Evolutionary conservation across 35 echinoderm and acorn worm genomes (phyloP).

Genomic region (Apostichopus parvimensis): DNA sequence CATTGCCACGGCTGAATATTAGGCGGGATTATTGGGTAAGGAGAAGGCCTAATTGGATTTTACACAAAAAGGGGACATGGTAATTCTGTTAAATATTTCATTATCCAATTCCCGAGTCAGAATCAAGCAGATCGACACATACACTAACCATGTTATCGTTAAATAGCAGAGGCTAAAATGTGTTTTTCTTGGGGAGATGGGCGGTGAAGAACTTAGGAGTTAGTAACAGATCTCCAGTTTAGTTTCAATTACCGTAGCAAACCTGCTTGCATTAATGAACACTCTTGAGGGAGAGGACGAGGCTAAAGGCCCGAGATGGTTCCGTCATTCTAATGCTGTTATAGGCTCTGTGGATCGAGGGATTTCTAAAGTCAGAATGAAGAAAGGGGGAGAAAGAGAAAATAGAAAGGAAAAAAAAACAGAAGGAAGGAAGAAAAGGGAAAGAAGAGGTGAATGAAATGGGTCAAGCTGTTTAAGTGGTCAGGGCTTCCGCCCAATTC

Average conservation of each 20-base stretch:
- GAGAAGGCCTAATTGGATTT: constrained; percentile 54
- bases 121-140: constrained; percentile 16
- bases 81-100: constrained; percentile 61
- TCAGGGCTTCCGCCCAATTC: too few species aligned
- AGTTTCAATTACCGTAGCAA: constrained; percentile 50
- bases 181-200: constrained; percentile 54
- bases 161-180: constrained; percentile 54
- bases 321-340: background rate
- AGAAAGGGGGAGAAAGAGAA: background rate
- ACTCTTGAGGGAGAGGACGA: constrained; percentile 30
- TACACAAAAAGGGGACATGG: constrained; percentile 50
- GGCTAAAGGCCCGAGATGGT: background rate
- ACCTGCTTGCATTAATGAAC: constrained; percentile 58
- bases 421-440: too few species aligned
- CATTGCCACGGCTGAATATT: constrained; percentile 41
- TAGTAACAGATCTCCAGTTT: constrained; percentile 46
- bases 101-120: constrained; percentile 52
- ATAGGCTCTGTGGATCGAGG: background rate
- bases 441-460: too few species aligned
- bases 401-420: too few species aligned
- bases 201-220: constrained; percentile 48
- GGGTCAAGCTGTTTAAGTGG: background rate
- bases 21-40: constrained; percentile 52
- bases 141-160: constrained; percentile 55
- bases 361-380: background rate